Base-by-base conservation (phyloP, 2,888 invertebrate genomes). In the Drymonia ruficornis region DNA sequence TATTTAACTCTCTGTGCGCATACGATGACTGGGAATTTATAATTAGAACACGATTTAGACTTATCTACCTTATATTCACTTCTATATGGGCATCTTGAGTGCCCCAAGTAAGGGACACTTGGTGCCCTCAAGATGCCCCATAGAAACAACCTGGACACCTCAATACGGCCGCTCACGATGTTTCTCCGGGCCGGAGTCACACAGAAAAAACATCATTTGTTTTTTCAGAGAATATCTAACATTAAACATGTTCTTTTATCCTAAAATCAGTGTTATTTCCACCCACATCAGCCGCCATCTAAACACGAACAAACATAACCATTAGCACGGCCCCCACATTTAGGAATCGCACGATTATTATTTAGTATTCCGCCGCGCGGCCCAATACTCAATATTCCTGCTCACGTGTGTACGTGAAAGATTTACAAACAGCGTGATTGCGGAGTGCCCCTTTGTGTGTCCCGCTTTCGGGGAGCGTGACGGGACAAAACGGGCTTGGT, bases 281-380 rank as follows among this genome's bases (percentile, higher is more conserved):
- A 36, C n/a, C n/a, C 36, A 13, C 36, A 36, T 36, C 6, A 3
- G n/a, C n/a, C 13, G n/a, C 5, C n/a, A 4, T 16, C 15, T 45
- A 15, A 45, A 45, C 45, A 23, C 13, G 1, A 45, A 45, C 45
- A 45, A n/a, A 29, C 13, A 45, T 28, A n/a, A n/a, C 45, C 55
- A 59, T 55, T 59, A 53, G 48, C 59, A 51, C 58, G 55, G 57
- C 57, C 59, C 56, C 58, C 63, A 72, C 70, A 72, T 74, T 74
- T 69, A 67, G 69, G 55, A 61, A 55, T 63, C 61, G 71, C 72
- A 66, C 66, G 67, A 63, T 76, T 74, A 76, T 78, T 74, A 80
- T 81, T 78, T 76, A 65, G 78, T 79, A 80, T 80, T 75, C 80
- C 62, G 65, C 50, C 61, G 62, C 55, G 71, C 52, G 57, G 65